These are phyloP conservation scores for Ophiothrix spiculata DNA, from an alignment of 35 echinoderm and acorn worm genomes.

Conservation along the genomic window DNA sequence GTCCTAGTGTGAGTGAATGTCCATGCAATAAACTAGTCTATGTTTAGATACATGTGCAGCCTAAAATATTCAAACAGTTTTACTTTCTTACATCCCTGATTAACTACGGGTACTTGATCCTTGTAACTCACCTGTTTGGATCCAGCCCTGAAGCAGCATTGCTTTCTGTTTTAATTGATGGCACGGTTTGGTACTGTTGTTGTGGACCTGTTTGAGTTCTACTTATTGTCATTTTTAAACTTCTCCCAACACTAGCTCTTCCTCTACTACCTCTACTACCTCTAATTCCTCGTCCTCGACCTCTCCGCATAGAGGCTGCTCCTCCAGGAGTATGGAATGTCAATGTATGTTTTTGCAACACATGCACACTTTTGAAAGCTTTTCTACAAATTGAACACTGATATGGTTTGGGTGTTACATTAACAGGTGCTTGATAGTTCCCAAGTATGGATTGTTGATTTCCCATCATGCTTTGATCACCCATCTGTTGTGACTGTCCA, in stretches of 20 bases:
- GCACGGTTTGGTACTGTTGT: not conserved
- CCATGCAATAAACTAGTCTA: too few species aligned
- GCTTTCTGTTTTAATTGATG: not conserved
- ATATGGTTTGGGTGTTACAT: not conserved
- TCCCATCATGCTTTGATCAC: too few species aligned
- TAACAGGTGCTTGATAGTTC: too few species aligned
- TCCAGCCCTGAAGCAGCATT: not conserved
- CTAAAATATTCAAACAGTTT: too few species aligned
- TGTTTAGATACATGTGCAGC: too few species aligned
- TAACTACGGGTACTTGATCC: too few species aligned
- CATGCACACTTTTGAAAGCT: slow-evolving; percentile 12
- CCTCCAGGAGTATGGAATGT: slow-evolving; percentile 4
- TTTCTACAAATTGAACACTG: not conserved
- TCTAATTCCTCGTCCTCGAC: not conserved
- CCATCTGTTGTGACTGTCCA: not conserved
- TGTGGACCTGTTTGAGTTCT: not conserved
- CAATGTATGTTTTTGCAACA: slow-evolving; percentile 9
- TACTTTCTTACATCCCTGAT: too few species aligned
- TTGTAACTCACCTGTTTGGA: slow-evolving; percentile 2
- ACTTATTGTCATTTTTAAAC: not conserved
- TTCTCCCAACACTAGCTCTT: not conserved
- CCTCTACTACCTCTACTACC: not conserved
- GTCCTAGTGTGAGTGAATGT: too few species aligned
- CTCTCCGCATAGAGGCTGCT: not conserved
- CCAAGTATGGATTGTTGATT: slow-evolving; percentile 2